Conservation (phyloP, 2,797 vertebrate genomes). For the Mycteria americana region DNA sequence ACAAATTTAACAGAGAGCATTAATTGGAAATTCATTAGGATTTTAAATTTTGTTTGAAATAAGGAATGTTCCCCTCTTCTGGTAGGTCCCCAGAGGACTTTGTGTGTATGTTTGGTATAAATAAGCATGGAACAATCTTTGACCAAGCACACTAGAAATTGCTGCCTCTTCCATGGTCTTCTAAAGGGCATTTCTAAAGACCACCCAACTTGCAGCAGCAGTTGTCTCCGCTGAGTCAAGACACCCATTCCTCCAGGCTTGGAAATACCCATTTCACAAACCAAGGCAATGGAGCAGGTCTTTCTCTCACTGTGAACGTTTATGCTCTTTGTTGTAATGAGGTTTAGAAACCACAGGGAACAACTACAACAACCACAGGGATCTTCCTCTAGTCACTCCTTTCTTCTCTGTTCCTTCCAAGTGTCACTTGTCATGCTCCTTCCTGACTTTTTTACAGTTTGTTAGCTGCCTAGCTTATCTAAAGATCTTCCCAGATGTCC, state of each 20-base stretch:
- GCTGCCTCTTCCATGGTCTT: background rate
- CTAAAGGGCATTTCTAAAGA: background rate
- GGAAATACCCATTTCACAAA: background rate
- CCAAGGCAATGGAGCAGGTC: background rate
- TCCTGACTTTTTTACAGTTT: background rate
- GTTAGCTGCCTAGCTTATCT: background rate
- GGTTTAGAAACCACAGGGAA: background rate
- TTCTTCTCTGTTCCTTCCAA: background rate
- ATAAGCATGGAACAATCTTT: background rate
- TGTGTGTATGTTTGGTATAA: background rate
- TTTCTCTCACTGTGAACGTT: background rate
- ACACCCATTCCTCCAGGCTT: background rate
- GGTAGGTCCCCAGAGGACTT: background rate
- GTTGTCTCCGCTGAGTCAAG: background rate
- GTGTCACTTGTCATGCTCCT: background rate
- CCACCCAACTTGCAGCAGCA: background rate
- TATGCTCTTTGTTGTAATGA: background rate
- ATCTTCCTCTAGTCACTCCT: background rate
- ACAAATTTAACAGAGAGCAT: background rate
- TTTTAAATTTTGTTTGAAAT: background rate
- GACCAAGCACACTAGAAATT: background rate
- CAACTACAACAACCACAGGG: no score
- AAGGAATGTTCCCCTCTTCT: background rate
- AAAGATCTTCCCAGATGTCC: background rate
- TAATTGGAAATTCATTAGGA: background rate